Evolutionary conservation across 2,113 vertebrate species (phyloP).

Genomic region (Donacobius atricapilla): DNA sequence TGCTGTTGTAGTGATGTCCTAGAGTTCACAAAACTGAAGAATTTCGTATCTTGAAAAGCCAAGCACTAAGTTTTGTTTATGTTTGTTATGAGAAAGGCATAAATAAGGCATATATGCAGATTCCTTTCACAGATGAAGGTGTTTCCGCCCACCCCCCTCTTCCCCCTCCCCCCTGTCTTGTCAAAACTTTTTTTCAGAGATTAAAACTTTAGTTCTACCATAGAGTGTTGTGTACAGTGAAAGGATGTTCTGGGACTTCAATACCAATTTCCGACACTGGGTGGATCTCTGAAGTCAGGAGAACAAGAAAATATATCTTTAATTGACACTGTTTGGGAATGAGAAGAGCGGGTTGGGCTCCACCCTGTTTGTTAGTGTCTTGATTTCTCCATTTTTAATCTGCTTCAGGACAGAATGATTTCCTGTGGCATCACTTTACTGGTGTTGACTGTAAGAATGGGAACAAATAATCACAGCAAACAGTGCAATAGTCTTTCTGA

Average conservation of each 20-base stretch:
- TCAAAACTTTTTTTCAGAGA: background rate
- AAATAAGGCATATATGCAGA: background rate
- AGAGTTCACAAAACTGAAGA: background rate
- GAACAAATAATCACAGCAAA: background rate
- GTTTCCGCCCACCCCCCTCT: too few species aligned
- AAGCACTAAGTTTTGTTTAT: background rate
- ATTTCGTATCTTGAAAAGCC: background rate
- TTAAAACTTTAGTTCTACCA: background rate
- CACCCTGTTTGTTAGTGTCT: background rate
- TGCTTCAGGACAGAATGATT: background rate
- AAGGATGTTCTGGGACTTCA: background rate
- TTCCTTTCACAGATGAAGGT: background rate
- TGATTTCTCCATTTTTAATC: background rate
- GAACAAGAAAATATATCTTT: background rate
- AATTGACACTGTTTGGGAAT: background rate
- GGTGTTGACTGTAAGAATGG: background rate
- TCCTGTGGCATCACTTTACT: background rate
- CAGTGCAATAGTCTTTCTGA: background rate
- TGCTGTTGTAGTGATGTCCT: background rate
- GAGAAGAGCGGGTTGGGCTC: background rate
- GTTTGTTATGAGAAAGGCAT: background rate
- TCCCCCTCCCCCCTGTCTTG: background rate
- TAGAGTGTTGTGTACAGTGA: background rate
- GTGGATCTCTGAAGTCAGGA: slow-evolving; percentile 45
- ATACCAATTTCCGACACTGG: slow-evolving; percentile 35